These are phyloP conservation scores for Cettia cetti DNA, from an alignment of 2,113 vertebrate species.

Conservation along the genomic window DNA sequence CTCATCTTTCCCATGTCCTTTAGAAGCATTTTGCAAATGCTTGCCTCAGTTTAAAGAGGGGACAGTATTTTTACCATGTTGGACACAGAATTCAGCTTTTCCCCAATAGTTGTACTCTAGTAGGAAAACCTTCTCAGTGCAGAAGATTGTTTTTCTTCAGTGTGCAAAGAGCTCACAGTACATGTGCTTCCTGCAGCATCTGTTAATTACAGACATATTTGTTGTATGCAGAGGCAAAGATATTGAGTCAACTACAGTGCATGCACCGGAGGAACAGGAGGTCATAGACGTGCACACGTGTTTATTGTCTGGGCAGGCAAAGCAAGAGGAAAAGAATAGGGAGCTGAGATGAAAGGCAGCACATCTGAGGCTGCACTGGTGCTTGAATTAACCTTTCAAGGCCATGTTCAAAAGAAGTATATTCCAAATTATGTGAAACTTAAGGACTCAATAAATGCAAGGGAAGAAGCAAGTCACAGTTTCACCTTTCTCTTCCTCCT, in stretches of 20 bases:
- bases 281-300: fast-evolving
- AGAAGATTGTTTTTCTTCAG: neutral
- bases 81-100: neutral
- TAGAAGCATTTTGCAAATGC: neutral
- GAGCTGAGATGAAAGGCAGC: neutral
- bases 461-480: neutral
- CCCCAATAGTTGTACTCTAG: neutral
- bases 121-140: neutral
- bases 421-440: neutral
- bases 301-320: neutral
- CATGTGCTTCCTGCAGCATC: neutral
- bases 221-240: neutral
- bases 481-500: neutral
- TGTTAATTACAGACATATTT: neutral
- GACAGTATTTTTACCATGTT: neutral
- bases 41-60: neutral
- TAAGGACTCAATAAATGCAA: neutral
- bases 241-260: neutral
- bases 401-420: neutral
- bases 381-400: neutral
- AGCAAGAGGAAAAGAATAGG: neutral
- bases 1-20: fast-evolving
- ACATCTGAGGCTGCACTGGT: neutral
- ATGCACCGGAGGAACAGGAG: neutral
- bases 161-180: neutral